Percentiles rank a stretch among this genome's conserved stretches.
Conservation (phyloP, 2,113 vertebrate species). For the Lycaon pictus region DNA sequence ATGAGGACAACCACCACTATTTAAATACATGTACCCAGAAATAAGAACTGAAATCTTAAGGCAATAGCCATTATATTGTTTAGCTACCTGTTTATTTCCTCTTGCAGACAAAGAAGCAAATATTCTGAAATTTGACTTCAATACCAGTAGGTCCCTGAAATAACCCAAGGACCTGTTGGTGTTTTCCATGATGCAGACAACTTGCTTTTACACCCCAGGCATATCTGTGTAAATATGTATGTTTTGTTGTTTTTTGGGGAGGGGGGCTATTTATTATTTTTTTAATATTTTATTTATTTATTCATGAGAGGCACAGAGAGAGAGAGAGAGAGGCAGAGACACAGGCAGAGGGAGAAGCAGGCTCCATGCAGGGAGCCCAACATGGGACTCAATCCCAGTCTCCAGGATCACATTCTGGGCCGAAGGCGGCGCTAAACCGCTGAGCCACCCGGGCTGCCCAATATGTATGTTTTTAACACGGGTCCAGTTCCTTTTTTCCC, state of each 20-base stretch:
- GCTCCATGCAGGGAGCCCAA: no score
- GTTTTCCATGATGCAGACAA: not conserved
- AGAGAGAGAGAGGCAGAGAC: no score
- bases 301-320: no score
- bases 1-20: not conserved
- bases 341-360: no score
- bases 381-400: no score
- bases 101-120: not conserved
- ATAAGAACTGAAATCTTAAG: not conserved
- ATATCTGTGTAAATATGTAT: not conserved
- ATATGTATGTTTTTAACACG: not conserved
- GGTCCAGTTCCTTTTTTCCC: not conserved
- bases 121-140: conserved; percentile 11
- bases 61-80: not conserved
- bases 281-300: no score
- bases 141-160: not conserved
- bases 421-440: no score
- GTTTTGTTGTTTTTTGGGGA: no score
- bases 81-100: not conserved
- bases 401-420: no score
- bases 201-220: not conserved
- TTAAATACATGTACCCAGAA: not conserved
- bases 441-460: no score
- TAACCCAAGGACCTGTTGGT: not conserved
- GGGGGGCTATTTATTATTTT: no score